Percentiles rank a stretch among this genome's conserved stretches.
Evolutionary conservation across 2,113 vertebrate species (phyloP).

Genomic region (Brevimyrus niger): DNA sequence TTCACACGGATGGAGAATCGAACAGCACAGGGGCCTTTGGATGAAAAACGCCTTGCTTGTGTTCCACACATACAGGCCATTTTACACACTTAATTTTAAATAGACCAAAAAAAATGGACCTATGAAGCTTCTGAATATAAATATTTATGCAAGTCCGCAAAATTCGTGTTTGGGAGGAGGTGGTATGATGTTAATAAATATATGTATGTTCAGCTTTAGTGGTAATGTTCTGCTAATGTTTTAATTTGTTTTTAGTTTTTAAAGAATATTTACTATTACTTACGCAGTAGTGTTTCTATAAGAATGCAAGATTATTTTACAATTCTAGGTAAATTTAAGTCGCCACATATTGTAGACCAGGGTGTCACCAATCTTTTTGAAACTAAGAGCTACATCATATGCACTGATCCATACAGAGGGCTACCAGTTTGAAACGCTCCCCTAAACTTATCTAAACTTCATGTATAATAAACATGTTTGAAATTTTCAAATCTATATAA

Average conservation of each 20-base stretch:
- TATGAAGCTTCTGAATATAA: background rate
- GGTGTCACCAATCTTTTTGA: no score
- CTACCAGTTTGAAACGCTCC: no score
- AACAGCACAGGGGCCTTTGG: background rate
- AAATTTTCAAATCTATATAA: no score
- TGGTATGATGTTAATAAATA: background rate
- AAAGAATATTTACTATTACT: background rate
- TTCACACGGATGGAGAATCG: background rate
- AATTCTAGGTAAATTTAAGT: background rate
- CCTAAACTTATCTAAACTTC: no score
- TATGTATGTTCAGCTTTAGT: background rate
- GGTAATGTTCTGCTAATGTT: background rate
- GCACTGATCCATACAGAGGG: no score
- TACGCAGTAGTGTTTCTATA: background rate
- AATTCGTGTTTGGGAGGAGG: background rate
- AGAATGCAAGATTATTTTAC: background rate
- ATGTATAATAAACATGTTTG: no score
- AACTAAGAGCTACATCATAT: no score
- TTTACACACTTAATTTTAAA: background rate
- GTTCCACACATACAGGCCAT: background rate
- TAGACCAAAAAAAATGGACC: background rate
- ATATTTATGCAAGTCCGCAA: background rate
- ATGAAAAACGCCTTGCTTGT: background rate
- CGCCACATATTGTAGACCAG: background rate
- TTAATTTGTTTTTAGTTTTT: background rate